These are phyloP conservation scores for Notarius lentiginosus DNA, from an alignment of 2,113 vertebrate species.

Conservation along the genomic window DNA sequence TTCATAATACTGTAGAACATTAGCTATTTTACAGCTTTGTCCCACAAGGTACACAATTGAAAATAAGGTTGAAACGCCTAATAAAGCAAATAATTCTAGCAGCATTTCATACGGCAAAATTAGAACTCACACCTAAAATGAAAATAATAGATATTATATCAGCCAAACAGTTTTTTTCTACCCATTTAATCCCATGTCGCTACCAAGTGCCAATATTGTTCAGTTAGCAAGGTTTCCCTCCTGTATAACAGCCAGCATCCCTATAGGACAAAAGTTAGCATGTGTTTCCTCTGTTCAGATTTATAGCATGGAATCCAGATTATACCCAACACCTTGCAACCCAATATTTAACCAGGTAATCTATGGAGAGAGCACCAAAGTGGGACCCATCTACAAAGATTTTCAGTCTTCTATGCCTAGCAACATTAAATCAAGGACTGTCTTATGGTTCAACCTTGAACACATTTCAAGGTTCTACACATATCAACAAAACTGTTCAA, in stretches of 20 bases:
- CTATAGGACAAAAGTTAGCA: neutral
- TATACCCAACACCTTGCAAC: neutral
- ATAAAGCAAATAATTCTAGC: neutral
- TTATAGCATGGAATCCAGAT: neutral
- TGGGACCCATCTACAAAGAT: neutral
- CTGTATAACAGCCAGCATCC: neutral
- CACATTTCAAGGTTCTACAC: neutral
- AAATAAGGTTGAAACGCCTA: neutral
- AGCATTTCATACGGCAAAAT: neutral
- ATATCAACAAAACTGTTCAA: neutral
- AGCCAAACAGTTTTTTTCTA: neutral
- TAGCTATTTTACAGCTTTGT: neutral
- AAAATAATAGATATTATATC: neutral
- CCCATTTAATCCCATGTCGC: neutral
- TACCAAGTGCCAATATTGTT: neutral
- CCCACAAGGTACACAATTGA: neutral
- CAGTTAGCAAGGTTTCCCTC: neutral
- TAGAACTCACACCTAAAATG: neutral
- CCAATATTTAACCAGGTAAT: neutral
- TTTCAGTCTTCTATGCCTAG: neutral
- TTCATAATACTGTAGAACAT: neutral
- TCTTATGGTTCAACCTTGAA: neutral
- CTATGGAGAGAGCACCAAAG: neutral
- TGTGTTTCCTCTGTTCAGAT: neutral
- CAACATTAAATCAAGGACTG: neutral